A percentile compares a stretch with the other conserved stretches of the same genome.
Conservation (phyloP, 2,113 vertebrate species). For the Pterocles gutturalis region DNA sequence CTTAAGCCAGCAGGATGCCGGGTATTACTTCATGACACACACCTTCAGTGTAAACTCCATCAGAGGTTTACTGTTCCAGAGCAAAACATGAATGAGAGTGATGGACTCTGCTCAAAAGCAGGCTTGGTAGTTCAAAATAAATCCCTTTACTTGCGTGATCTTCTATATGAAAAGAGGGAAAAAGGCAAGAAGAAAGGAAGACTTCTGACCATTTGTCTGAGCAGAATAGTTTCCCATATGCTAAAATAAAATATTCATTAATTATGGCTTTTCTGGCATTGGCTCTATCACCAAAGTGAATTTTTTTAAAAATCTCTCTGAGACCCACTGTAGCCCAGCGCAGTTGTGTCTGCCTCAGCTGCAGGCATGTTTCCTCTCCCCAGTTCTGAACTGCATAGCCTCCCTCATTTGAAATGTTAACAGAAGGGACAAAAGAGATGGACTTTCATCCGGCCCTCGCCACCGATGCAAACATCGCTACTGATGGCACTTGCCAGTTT, state of each 20-base stretch:
- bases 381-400: fast-evolving
- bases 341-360: neutral
- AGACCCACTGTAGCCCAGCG: neutral
- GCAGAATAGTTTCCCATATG: conserved; percentile 28
- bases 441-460: neutral
- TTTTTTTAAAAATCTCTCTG: neutral
- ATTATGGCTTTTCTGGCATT: neutral
- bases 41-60: neutral
- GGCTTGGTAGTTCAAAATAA: neutral
- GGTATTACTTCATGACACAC: neutral
- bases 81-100: neutral
- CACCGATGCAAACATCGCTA: neutral
- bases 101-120: neutral
- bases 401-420: neutral
- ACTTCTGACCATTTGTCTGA: neutral
- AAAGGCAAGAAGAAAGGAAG: neutral
- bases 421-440: conserved; percentile 1
- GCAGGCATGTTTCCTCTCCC: neutral
- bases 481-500: neutral
- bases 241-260: conserved; percentile 74
- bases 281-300: neutral
- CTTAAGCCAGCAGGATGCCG: neutral
- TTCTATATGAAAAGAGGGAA: neutral
- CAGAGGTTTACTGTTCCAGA: neutral
- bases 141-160: neutral